Evolutionary conservation across 2,113 vertebrate genomes (phyloP).

Genomic region (Cyanoliseus patagonus): DNA sequence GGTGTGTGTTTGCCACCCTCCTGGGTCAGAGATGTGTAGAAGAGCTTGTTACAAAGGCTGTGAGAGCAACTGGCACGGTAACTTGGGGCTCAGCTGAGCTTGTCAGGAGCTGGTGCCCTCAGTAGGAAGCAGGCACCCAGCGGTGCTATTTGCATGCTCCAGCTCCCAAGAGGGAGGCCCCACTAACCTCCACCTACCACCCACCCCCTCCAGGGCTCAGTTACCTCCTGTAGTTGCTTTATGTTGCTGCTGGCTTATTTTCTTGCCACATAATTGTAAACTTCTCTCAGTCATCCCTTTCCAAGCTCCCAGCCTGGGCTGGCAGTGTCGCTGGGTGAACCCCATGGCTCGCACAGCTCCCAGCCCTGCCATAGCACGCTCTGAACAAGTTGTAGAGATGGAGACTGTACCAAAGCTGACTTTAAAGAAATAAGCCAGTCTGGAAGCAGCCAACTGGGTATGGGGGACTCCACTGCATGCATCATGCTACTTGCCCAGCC

Average conservation of each 20-base stretch:
- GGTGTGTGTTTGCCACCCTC: not conserved
- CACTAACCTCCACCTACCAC: not conserved
- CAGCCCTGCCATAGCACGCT: accelerated
- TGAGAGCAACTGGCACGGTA: not conserved
- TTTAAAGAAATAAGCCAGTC: not conserved
- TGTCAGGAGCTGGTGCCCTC: not conserved
- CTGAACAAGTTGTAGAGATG: not conserved
- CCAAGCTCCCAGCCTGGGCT: not conserved
- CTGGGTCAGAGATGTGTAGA: not conserved
- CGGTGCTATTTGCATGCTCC: not conserved
- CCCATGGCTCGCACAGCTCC: accelerated
- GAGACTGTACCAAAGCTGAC: not conserved
- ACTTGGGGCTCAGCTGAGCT: not conserved
- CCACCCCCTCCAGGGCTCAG: not conserved
- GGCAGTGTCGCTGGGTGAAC: accelerated
- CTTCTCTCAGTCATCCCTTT: not conserved
- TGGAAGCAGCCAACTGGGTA: not conserved
- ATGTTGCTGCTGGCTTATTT: slow-evolving; percentile 5
- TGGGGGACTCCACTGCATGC: not conserved
- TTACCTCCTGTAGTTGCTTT: slow-evolving; percentile 34
- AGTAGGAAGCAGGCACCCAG: not conserved
- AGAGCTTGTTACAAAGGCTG: not conserved
- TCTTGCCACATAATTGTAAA: not conserved
- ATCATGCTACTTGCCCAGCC: not conserved
- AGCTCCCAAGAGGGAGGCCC: not conserved